Evolutionary conservation across 2,797 vertebrate genomes (phyloP).

Genomic region (Ptychadena robeensis): DNA sequence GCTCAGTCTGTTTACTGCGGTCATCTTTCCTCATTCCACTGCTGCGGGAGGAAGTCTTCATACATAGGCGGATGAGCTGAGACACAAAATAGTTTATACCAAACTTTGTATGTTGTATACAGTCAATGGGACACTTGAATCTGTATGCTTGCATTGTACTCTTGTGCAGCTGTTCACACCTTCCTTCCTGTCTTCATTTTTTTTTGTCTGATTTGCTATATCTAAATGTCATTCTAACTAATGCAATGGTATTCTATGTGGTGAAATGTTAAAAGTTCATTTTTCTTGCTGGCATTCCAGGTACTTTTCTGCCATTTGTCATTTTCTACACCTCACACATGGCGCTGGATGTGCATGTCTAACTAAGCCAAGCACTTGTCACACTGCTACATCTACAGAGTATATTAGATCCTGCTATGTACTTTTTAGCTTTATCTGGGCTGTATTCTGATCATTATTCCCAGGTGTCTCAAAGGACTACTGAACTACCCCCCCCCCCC

Average conservation of each 20-base stretch:
- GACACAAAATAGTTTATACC: neutral
- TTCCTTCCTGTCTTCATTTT: neutral
- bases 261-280: constrained; percentile 34
- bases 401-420: neutral
- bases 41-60: neutral
- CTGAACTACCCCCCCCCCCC: no score
- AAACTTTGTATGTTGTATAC: neutral
- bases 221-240: neutral
- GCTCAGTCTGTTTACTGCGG: neutral
- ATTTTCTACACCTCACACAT: neutral
- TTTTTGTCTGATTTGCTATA: neutral
- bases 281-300: neutral
- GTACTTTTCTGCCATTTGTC: neutral
- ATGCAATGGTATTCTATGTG: constrained; percentile 21
- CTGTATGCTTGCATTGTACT: neutral
- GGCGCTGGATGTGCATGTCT: no score
- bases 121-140: neutral
- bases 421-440: no score
- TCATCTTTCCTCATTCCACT: neutral
- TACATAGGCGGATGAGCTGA: neutral
- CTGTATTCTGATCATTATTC: no score
- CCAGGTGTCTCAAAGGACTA: no score
- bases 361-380: neutral
- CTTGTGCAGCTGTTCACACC: neutral
- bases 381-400: neutral